Evolutionary conservation across 1,140 invertebrate species (phyloP), one percentile per base, ranked within the genome.

Genomic region (Achroia grisella): DNA sequence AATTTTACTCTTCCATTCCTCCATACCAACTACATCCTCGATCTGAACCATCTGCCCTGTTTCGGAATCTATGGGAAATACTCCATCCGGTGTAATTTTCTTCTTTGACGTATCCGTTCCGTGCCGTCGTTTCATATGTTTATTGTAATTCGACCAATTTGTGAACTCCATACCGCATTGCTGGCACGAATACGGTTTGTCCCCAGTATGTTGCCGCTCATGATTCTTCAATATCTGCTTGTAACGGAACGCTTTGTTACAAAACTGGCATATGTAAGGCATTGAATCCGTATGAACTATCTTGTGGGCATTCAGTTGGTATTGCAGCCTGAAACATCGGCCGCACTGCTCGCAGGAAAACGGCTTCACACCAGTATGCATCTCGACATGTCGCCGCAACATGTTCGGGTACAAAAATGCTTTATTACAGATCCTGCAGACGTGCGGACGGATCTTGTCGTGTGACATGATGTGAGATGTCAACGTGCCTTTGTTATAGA

Each of bases 241-340:
- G 58, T 92, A 92, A 27, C 91, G 71, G 52, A 93, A 93, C 39
- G 86, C 81, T 83, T 93, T 93, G 3, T 89, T 90, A 61, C 92
- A 93, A 66, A 89, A 91, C 66, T 90, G 89, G 56, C 92, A 93
- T 13, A 89, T 88, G 52, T 90, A 91, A 0, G 95, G 95, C 88
- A 95, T 93, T 17, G 93, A 94, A 8, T 94, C 94, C 0, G 95
- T 97, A 63, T 97, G 96, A 29, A 93, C 90, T 33, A 75, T 75
- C 42, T 67, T 80, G 35, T 82, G 78, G 0, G 64, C 58, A 10
- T 60, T 62, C 11, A 82, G 45, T 14, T 80, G 76, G 9, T 69
- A 65, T 15, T 59, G 50, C 0, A 92, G 88, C 39, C 91, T 74
- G 60, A 95, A 95, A 48, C 90, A 89, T 50, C 91, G 83, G 0